Conservation (phyloP, 2,113 vertebrate genomes). For the Gymnorhina tibicen region DNA sequence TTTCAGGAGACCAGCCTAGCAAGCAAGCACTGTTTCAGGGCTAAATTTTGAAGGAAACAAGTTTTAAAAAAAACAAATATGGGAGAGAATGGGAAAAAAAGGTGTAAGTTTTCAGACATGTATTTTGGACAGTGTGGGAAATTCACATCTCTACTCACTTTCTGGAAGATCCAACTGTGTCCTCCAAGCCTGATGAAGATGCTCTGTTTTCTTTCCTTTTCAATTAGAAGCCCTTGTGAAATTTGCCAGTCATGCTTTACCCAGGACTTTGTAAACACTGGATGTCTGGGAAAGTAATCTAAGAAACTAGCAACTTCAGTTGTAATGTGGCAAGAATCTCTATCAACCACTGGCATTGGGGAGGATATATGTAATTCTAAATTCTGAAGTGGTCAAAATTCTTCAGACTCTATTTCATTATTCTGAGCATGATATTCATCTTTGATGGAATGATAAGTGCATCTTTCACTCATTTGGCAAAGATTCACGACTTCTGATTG, state of each 20-base stretch:
- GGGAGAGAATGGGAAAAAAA: neutral
- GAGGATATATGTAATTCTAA: neutral
- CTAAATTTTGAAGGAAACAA: neutral
- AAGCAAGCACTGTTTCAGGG: neutral
- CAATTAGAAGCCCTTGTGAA: neutral
- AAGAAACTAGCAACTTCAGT: neutral
- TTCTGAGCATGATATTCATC: neutral
- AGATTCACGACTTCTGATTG: neutral
- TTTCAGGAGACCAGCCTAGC: neutral
- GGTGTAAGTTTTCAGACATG: neutral
- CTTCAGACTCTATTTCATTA: neutral
- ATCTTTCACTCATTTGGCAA: neutral
- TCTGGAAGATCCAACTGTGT: neutral
- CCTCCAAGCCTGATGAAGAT: neutral
- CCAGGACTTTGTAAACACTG: neutral
- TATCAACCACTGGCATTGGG: neutral
- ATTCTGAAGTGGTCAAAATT: neutral
- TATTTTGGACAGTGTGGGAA: neutral
- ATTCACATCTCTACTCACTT: neutral
- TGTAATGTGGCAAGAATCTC: neutral
- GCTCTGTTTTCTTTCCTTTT: neutral
- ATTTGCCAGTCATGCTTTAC: neutral
- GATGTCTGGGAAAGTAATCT: neutral
- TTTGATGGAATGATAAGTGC: neutral
- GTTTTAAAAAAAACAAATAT: neutral